Percentiles rank a stretch among this genome's conserved stretches.
Evolutionary conservation across 2,113 vertebrate species (phyloP).

Genomic region (Monarcha castaneiventris): DNA sequence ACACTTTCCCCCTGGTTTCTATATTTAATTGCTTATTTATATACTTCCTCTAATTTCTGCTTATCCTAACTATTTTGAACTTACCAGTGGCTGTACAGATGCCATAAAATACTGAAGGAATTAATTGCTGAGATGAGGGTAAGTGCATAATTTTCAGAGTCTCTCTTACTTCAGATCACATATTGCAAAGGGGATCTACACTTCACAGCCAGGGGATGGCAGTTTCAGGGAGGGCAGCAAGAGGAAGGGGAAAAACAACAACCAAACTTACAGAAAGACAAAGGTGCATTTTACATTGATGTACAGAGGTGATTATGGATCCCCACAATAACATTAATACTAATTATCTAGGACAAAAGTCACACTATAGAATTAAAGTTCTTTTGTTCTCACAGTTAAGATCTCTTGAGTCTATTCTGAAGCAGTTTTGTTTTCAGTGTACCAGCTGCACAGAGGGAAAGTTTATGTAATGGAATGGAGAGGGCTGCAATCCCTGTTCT

Average conservation of each 20-base stretch:
- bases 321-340: background rate
- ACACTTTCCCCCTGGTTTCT: background rate
- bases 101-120: background rate
- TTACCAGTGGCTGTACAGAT: background rate
- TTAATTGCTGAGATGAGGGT: background rate
- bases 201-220: background rate
- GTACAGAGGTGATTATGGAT: background rate
- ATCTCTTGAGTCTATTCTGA: background rate
- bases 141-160: background rate
- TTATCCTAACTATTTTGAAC: background rate
- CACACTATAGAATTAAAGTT: background rate
- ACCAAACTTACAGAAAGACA: background rate
- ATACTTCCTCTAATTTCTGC: background rate
- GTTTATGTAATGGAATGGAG: conserved; percentile 12
- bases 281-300: background rate
- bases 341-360: background rate
- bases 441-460: conserved; percentile 13
- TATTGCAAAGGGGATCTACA: background rate
- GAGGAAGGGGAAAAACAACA: rapidly evolving
- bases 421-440: background rate
- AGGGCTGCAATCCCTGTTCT: conserved; percentile 44
- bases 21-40: background rate
- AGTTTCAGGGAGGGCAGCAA: background rate
- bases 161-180: background rate
- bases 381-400: background rate